phyloP scores from a whole-genome alignment of 2,888 invertebrate species.

The Tenthredo amoena region DNA sequence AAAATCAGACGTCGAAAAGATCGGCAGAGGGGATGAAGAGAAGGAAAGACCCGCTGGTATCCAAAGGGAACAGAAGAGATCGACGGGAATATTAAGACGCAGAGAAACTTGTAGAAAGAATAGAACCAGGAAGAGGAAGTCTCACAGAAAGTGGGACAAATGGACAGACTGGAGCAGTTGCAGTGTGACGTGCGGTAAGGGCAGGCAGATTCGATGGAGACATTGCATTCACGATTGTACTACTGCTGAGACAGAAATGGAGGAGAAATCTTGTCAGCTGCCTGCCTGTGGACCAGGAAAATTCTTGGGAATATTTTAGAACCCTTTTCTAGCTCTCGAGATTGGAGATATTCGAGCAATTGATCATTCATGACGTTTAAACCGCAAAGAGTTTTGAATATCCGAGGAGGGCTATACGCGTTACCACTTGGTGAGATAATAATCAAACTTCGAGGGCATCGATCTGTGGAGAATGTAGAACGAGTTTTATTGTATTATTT shows the following conservation, averaged over 20 bases:
- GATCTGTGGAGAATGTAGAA: neutral
- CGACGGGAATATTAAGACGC: neutral
- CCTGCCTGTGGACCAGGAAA: conserved; percentile 78
- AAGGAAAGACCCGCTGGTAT: neutral
- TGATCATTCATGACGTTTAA: neutral
- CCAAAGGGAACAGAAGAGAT: neutral
- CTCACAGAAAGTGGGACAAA: conserved; percentile 74
- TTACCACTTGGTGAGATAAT: neutral
- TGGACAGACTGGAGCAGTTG: conserved; percentile 85
- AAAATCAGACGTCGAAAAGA: neutral
- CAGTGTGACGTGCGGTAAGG: conserved; percentile 83
- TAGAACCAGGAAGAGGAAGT: conserved; percentile 53
- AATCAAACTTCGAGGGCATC: neutral
- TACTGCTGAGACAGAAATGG: conserved; percentile 79
- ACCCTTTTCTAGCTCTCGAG: neutral
- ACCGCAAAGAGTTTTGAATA: neutral
- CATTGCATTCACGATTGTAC: conserved; percentile 78
- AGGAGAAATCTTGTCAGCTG: conserved; percentile 79
- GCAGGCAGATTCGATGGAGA: conserved; percentile 81
- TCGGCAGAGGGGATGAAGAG: neutral
- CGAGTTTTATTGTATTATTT: neutral
- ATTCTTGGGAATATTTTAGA: conserved; percentile 71
- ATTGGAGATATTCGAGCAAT: neutral
- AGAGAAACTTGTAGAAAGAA: conserved; percentile 11
- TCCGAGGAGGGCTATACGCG: neutral